Base-by-base conservation (phyloP, 2,888 invertebrate genomes). In the Drosophila koepferae region DNA sequence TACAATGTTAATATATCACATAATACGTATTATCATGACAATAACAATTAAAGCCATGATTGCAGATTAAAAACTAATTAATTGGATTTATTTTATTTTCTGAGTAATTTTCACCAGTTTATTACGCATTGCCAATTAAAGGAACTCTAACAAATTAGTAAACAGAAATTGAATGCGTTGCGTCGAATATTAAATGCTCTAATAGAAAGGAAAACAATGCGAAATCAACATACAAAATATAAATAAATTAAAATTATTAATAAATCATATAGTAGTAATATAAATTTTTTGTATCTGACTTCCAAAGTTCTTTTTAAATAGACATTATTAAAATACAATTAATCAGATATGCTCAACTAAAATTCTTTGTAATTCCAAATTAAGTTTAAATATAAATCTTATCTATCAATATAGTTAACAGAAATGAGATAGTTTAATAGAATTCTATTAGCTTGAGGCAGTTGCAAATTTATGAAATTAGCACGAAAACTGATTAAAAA, bases 111-210 rank as follows among this genome's bases (percentile, higher is more conserved):
- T 53, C n/a, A 38, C 8, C 20, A 10, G 28, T 28, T 51, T 46
- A 67, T 31, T 74, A 41, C 60, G 46, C 38, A 58, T 2, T 38
- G 16, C 23, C 5, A 53, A 66, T 46, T 16, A 18, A 61, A 23
- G 31, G 46, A 54, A 28, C 40, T 18, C 14, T 14, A 38, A 18
- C 3, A 41, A 56, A 46, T n/a, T 34, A n/a, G 31, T 51, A 31
- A 49, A 49, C 12, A 34, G 34, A 34, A 18, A 3, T 38, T 14
- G 2, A 18, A 16, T 34, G 3, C 20, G 18, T 0, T 8, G 9
- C 12, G 10, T 3, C 46, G 54, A 66, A 41, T 18, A 18, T 34
- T 9, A 12, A 48, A 59, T 72, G 41, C 58, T 12, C 62, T 62
- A 36, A 51, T 38, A 14, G 4, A 38, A n/a, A n/a, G 8, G n/a